Evolutionary conservation across 2,888 invertebrate species (phyloP).

Genomic region (Tipula vernalis): DNA sequence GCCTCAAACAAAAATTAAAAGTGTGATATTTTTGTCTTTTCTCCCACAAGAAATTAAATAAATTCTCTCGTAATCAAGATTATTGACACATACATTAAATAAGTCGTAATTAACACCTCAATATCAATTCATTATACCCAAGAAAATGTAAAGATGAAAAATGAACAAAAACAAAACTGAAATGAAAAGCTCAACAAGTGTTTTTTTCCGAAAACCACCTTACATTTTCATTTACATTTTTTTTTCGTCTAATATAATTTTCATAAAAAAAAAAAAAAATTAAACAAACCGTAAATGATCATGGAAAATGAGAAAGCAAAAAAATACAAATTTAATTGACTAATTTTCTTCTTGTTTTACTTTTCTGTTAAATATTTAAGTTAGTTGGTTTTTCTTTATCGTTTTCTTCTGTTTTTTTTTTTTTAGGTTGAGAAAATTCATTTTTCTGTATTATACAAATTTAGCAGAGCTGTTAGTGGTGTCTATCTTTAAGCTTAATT

Average conservation of each 20-base stretch:
- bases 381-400: background rate
- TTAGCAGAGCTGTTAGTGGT: constrained; percentile 4
- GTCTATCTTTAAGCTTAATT: background rate
- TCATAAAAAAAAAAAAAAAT: background rate
- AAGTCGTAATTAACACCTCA: background rate
- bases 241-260: background rate
- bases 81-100: background rate
- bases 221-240: background rate
- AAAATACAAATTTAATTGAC: background rate
- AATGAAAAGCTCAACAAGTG: background rate
- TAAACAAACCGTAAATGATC: background rate
- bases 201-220: background rate
- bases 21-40: background rate
- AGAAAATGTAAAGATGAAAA: background rate
- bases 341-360: constrained; percentile 4
- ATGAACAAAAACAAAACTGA: background rate
- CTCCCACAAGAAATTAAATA: background rate
- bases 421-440: background rate
- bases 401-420: background rate
- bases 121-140: background rate
- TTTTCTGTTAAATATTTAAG: constrained; percentile 4
- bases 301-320: background rate
- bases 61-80: background rate
- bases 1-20: background rate
- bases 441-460: background rate